Evolutionary conservation across 2,113 vertebrate genomes (phyloP), one percentile per base, ranked within the genome.

Genomic region (Hydropotes inermis): DNA sequence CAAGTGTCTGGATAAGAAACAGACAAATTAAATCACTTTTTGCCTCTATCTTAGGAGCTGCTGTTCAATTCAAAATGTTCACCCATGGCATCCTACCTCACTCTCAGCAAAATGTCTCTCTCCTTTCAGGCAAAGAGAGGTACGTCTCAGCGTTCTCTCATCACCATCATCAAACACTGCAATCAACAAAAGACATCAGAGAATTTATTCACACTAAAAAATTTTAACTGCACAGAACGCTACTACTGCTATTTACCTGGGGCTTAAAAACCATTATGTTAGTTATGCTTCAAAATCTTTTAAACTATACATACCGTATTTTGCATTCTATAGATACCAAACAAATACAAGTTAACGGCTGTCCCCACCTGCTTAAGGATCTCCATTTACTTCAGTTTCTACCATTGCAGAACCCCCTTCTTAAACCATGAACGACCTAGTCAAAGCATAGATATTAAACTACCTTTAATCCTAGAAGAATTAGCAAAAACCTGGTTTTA

Each of bases 61-160:
- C 1, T 52, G 10, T 74, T 78, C 0, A 6, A 67, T 85, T 45
- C 45, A 45, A 7, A 64, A 21, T 1, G 6, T 12, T 61, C 43
- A 47, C n/a, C 5, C 6, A 1, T 8, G 9, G 5, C 2, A 8
- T 12, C 97, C 60, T 98, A 99, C 99, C 99, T 99, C 99, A 36
- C 99, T 99, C 98, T 99, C 99, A 58, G 99, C 99, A 98, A 99
- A 99, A 98, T 99, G 99, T 97, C 99, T 99, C 98, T 99, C 99
- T 64, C 99, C 99, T 97, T 99, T 99, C 96, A 99, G 99, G 98
- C 99, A 99, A 97, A 99, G 98, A 1, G 99, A 99, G 33, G 99
- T 99, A 57, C 99, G 99, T 79, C 99, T 99, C 84, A 99, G 98
- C 30, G 99, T 99, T 98, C 99, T 99, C 99, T 99, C 99, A 90